Base-by-base conservation (phyloP, 2,113 vertebrate species). In the Hyaena hyaena region DNA sequence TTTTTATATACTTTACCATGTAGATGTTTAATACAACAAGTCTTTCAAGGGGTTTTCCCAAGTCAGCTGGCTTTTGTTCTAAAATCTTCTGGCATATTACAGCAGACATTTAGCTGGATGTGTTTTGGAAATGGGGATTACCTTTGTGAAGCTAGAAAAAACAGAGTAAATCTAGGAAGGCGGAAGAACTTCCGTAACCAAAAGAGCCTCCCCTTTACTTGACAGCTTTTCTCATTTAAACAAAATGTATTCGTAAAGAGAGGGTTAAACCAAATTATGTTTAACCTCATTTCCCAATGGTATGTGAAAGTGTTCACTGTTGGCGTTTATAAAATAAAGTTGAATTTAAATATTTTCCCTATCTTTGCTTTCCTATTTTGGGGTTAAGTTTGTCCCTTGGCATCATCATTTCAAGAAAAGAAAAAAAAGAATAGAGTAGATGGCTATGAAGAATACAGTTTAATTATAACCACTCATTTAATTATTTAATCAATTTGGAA, bases 401-500 rank as follows among this genome's bases (percentile, higher is more conserved):
- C 71, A 88, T 69, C 45, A 95, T 92, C 86, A 97, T 90, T 97
- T 97, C 69, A 97, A 96, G 89, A 73, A 96, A 43, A 74, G 96
- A 93, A 91, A 97, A 94, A 97, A 76, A 96, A 96, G 88, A 97
- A 97, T 43, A 91, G 80, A 98, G 82, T 77, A 95, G 88, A 92
- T 94, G 0, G 95, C 93, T 97, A 61, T 66, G 93, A 93, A 97
- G 95, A 98, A 97, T 35, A 77, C 97, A 96, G 93, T 84, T 98
- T 98, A 98, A 98, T 98, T 98, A 98, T 96, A 98, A 98, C 98
- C 97, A 98, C 97, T 98, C 88, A 95, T 93, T 97, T 98, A 98
- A 96, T 97, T 93, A 98, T 98, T 98, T 98, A 98, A 98, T 99
- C 96, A 95, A 98, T 98, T 97, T 97, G 50, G 98, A 98, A 85